Conservation (phyloP, 2,888 invertebrate genomes). For the Prostheceraeus crozeri region DNA sequence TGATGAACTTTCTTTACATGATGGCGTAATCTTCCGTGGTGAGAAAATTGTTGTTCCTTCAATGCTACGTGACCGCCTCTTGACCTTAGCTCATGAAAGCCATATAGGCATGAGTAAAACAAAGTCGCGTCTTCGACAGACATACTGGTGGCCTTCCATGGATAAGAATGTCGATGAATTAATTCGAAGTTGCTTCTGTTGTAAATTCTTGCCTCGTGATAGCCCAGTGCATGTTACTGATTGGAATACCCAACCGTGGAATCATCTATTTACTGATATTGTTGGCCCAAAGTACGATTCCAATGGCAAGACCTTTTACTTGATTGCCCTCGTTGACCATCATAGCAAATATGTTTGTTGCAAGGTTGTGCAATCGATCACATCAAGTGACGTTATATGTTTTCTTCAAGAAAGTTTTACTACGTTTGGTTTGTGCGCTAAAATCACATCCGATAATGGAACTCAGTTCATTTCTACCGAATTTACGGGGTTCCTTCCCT, state of each 20-base stretch:
- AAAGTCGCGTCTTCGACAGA: too few species aligned
- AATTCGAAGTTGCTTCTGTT: constrained; percentile 9
- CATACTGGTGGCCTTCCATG: constrained; percentile 25
- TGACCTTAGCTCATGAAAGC: constrained; percentile 27
- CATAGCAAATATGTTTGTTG: constrained; percentile 24
- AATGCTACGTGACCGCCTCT: constrained; percentile 3
- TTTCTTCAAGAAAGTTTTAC: background rate
- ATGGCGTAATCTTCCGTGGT: constrained; percentile 22
- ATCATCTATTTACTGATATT: constrained; percentile 20
- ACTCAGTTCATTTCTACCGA: constrained; percentile 13
- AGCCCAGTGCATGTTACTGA: constrained; percentile 27
- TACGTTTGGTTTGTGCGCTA: constrained; percentile 3
- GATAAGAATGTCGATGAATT: constrained; percentile 18
- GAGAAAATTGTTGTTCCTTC: constrained; percentile 30
- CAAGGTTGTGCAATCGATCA: constrained; percentile 20
- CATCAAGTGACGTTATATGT: constrained; percentile 2
- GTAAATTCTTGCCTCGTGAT: constrained; percentile 11
- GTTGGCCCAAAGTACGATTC: constrained; percentile 18
- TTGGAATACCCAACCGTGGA: constrained; percentile 9
- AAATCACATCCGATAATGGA: constrained; percentile 22
- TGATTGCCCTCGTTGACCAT: constrained; percentile 26
- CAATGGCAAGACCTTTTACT: constrained; percentile 23
- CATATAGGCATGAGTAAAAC: constrained; percentile 15
- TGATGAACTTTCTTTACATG: constrained; percentile 23
- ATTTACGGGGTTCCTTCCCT: constrained; percentile 4